Evolutionary conservation across 2,113 vertebrate genomes (phyloP).

Genomic region (Rhea pennata): DNA sequence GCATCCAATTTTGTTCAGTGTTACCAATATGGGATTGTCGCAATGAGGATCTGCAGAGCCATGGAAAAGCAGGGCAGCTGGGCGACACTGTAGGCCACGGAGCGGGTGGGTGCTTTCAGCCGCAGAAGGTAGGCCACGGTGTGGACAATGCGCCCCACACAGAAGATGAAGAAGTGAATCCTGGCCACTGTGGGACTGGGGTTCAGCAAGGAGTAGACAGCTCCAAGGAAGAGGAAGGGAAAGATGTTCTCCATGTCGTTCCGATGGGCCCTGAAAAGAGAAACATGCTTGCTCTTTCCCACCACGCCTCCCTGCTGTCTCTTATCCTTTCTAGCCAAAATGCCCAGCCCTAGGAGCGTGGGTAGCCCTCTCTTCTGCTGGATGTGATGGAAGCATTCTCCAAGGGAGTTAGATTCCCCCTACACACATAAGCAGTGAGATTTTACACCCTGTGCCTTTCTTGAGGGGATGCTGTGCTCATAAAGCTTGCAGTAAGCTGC

Average conservation of each 20-base stretch:
- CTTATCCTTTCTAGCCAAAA: neutral
- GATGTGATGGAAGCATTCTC: neutral
- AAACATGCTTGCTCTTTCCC: neutral
- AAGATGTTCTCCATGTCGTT: constrained; percentile 96
- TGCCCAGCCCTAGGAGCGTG: neutral
- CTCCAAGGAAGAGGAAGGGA: constrained; percentile 94
- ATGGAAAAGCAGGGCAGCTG: constrained; percentile 93
- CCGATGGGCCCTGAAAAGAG: constrained; percentile 83
- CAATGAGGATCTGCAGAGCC: constrained; percentile 88
- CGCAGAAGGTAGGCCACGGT: constrained; percentile 86
- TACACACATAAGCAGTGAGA: neutral
- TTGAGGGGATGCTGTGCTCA: neutral
- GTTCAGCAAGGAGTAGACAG: constrained; percentile 87
- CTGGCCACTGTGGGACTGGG: constrained; percentile 82
- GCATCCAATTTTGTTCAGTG: rapidly evolving
- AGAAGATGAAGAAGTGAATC: constrained; percentile 89
- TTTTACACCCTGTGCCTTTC: neutral
- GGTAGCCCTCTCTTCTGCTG: neutral
- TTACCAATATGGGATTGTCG: constrained; percentile 76
- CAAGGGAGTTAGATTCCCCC: neutral
- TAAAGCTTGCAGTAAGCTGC: neutral
- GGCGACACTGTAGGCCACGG: constrained; percentile 84
- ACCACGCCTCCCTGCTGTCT: neutral
- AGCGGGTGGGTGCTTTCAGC: constrained; percentile 86
- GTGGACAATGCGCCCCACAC: constrained; percentile 83